phyloP scores from a whole-genome alignment of 2,888 invertebrate species.

The Augiades crinisus region DNA sequence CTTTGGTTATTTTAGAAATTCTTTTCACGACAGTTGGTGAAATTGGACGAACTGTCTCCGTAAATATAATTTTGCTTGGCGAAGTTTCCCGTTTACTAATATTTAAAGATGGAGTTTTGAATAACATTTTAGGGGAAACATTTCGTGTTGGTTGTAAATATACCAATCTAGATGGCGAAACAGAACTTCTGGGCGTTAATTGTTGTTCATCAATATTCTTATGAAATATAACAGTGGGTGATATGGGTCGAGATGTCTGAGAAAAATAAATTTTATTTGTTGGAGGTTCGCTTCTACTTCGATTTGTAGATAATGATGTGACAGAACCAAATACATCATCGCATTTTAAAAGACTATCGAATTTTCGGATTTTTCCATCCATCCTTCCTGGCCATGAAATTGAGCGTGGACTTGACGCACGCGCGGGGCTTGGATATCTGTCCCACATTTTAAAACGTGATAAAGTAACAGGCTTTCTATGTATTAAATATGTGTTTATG shows the following conservation, averaged over 20 bases:
- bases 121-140: constrained; percentile 52
- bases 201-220: constrained; percentile 56
- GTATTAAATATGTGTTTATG: constrained; percentile 84
- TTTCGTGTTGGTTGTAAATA: constrained; percentile 63
- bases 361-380: constrained; percentile 73
- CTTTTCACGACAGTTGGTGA: constrained; percentile 45
- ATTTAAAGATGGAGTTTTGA: constrained; percentile 38
- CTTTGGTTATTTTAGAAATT: constrained; percentile 33
- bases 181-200: constrained; percentile 36
- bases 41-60: constrained; percentile 62
- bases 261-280: constrained; percentile 75
- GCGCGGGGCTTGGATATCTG: constrained; percentile 67
- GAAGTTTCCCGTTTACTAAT: constrained; percentile 43
- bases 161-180: constrained; percentile 55
- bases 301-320: constrained; percentile 72
- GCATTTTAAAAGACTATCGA: constrained; percentile 66
- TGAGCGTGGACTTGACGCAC: constrained; percentile 81
- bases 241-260: constrained; percentile 71
- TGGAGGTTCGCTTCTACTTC: constrained; percentile 85
- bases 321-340: constrained; percentile 67
- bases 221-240: constrained; percentile 63
- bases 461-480: constrained; percentile 86
- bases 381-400: constrained; percentile 83
- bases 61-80: constrained; percentile 58
- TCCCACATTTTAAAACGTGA: constrained; percentile 87